Conservation (phyloP, 2,113 vertebrate genomes). For the Phylloscopus trochiloides region DNA sequence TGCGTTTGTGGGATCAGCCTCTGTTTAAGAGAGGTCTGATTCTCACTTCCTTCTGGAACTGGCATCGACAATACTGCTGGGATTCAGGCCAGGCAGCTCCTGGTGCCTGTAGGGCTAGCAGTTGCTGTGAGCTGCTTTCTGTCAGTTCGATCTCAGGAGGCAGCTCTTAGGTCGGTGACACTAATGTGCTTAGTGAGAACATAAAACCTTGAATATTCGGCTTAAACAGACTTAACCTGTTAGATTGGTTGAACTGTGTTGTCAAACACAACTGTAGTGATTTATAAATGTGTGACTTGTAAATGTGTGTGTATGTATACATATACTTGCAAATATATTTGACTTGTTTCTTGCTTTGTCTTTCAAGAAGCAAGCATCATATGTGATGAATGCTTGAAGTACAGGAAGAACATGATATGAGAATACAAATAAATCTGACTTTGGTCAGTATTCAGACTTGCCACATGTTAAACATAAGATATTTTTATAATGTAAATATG, state of each 20-base stretch:
- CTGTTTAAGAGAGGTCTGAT: neutral
- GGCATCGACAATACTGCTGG: rapidly evolving
- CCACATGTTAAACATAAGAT: neutral
- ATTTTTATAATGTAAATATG: neutral
- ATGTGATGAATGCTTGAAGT: neutral
- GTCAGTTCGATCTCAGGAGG: neutral
- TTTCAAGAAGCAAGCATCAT: neutral
- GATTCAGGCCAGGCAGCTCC: neutral
- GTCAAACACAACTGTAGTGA: neutral
- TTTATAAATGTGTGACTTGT: neutral
- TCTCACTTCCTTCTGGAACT: neutral
- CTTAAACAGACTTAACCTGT: neutral
- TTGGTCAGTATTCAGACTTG: neutral
- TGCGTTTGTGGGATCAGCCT: rapidly evolving
- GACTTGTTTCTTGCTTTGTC: neutral
- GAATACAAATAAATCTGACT: neutral
- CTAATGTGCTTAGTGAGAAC: neutral
- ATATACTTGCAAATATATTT: neutral
- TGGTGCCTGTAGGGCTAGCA: neutral
- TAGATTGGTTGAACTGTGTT: neutral
- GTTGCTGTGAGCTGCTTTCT: neutral
- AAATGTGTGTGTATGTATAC: too few relatives aligned
- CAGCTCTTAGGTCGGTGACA: neutral
- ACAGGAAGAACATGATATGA: neutral
- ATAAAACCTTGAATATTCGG: neutral